Conservation (phyloP, 1,140 invertebrate genomes). For the Saxidomus purpurata region DNA sequence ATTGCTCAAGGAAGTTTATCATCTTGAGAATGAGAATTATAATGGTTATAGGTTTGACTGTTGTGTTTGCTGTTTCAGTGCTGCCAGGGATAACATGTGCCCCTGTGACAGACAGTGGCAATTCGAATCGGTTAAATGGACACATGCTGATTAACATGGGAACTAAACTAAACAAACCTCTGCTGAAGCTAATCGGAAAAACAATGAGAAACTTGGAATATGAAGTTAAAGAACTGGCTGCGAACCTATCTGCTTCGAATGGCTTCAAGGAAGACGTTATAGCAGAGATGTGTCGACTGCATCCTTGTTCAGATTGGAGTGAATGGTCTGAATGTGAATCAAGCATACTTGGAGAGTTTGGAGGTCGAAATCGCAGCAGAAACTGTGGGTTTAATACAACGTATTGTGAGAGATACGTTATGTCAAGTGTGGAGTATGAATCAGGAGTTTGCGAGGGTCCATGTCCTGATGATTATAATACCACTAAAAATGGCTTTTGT, state of each 20-base stretch:
- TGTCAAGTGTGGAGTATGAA: not conserved
- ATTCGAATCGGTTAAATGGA: no score
- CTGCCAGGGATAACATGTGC: no score
- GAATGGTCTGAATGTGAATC: not conserved
- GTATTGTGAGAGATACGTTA: not conserved
- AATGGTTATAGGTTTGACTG: no score
- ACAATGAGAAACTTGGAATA: not conserved
- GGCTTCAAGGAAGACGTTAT: not conserved
- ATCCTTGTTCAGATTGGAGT: constrained; percentile 20
- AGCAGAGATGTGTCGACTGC: not conserved
- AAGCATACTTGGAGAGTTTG: not conserved
- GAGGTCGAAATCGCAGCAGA: not conserved
- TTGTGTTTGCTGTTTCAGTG: no score
- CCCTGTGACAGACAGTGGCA: no score
- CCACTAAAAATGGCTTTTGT: not conserved
- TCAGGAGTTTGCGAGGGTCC: not conserved
- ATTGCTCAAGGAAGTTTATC: no score
- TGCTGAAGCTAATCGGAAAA: not conserved
- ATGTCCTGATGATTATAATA: not conserved
- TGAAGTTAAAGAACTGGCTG: not conserved
- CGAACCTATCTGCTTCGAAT: no score
- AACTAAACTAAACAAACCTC: not conserved
- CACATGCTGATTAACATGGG: not conserved
- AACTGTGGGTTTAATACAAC: constrained; percentile 32
- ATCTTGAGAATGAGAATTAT: no score